Evolutionary conservation across 2,797 vertebrate species (phyloP).

Genomic region (Tenualosa ilisha): DNA sequence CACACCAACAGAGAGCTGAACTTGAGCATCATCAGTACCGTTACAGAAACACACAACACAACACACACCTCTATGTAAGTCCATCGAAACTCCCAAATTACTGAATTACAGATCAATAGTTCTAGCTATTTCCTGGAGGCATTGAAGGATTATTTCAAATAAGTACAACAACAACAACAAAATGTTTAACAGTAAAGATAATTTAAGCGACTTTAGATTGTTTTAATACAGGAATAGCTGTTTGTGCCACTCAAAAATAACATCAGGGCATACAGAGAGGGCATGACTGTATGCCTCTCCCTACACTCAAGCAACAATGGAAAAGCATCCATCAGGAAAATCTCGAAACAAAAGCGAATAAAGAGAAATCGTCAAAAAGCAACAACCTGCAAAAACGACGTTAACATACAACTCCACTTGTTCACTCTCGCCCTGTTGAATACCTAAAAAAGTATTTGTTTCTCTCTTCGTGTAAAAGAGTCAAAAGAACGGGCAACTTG

Average conservation of each 20-base stretch:
- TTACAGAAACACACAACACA: not conserved
- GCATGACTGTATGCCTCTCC: constrained; percentile 8
- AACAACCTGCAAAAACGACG: constrained; percentile 6
- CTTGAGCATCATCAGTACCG: not conserved
- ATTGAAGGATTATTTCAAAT: not conserved
- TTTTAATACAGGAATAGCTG: not conserved
- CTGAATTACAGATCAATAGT: not conserved
- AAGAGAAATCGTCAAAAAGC: not conserved
- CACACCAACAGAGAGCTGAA: not conserved
- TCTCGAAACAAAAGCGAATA: not conserved
- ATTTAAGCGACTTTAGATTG: not conserved
- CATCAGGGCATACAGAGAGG: not conserved
- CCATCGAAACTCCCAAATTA: not conserved
- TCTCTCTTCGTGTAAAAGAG: not conserved
- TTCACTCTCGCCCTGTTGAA: not conserved
- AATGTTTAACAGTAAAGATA: not conserved
- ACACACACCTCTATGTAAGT: not conserved
- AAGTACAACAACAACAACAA: not conserved
- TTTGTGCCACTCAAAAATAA: not conserved
- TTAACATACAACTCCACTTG: not conserved
- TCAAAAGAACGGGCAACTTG: constrained; percentile 74
- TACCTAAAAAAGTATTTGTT: not conserved
- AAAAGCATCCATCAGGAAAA: constrained; percentile 23
- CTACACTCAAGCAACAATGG: not conserved
- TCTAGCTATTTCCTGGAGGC: not conserved